A percentile compares a stretch with the other conserved stretches of the same genome.
Conservation (phyloP, 2,113 vertebrate genomes). For the Neomonachus schauinslandi region DNA sequence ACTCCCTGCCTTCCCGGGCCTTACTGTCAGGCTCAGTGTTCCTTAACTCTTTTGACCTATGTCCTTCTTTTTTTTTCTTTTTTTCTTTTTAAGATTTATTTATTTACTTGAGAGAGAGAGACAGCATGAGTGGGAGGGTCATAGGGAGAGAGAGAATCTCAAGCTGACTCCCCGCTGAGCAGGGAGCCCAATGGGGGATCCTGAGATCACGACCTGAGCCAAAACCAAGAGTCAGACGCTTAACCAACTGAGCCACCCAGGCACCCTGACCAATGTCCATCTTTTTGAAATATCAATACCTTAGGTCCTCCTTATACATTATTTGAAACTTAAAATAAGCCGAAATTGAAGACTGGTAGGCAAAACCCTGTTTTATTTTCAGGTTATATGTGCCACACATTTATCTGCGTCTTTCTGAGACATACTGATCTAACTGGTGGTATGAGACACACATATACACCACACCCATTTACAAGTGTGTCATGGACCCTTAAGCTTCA, state of each 20-base stretch:
- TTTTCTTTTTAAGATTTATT: background rate
- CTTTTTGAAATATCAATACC: background rate
- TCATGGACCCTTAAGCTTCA: background rate
- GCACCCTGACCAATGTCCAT: background rate
- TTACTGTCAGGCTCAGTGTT: background rate
- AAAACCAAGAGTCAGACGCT: background rate
- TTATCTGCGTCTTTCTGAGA: background rate
- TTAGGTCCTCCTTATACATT: background rate
- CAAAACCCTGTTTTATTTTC: background rate
- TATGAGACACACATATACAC: background rate
- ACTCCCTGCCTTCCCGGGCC: no score
- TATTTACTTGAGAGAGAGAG: background rate
- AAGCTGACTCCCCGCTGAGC: background rate
- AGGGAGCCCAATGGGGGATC: fast-evolving
- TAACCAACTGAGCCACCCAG: background rate
- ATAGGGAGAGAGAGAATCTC: background rate
- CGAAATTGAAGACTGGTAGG: background rate
- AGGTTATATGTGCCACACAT: background rate
- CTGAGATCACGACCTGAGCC: background rate
- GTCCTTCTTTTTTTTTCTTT: background rate
- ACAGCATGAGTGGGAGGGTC: background rate
- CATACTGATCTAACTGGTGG: background rate
- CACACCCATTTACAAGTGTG: no score
- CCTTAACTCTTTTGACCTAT: background rate
- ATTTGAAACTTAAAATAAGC: conserved; percentile 10